These are phyloP conservation scores for Aquatica leii DNA, from an alignment of 2,888 invertebrate genomes.

Conservation along the genomic window DNA sequence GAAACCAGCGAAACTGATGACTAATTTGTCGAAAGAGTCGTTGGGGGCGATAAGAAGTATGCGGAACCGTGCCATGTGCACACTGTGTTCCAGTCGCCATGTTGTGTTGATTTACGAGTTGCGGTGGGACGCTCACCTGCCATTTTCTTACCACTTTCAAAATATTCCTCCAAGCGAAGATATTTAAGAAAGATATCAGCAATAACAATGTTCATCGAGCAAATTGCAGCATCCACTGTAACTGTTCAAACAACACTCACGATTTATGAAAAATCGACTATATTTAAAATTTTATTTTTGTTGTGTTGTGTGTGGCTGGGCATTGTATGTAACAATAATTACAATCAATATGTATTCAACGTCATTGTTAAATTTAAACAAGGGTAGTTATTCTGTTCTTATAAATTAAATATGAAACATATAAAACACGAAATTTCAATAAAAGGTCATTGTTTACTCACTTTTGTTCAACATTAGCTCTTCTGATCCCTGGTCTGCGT, in stretches of 20 bases:
- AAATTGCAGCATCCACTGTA: no score
- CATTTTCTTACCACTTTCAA: constrained; percentile 39
- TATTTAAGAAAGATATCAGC: no score
- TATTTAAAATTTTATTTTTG: no score
- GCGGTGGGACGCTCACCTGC: constrained; percentile 48
- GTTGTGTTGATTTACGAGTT: constrained; percentile 47
- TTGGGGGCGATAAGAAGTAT: constrained; percentile 50
- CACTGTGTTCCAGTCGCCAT: constrained; percentile 45
- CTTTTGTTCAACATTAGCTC: constrained; percentile 53
- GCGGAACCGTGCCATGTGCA: constrained; percentile 49
- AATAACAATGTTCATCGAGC: no score
- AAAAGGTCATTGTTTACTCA: constrained; percentile 46
- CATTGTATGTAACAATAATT: constrained; percentile 11
- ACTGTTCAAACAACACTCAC: no score
- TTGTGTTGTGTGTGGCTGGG: no score
- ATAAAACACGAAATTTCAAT: constrained; percentile 35
- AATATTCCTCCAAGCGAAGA: constrained; percentile 18
- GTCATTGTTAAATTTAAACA: constrained; percentile 25
- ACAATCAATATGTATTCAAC: constrained; percentile 25
- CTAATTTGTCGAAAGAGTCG: constrained; percentile 59
- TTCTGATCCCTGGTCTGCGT: constrained; percentile 52
- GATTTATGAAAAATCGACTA: no score
- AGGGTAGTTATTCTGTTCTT: constrained; percentile 10
- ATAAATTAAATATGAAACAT: constrained; percentile 31
- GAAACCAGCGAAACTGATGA: constrained; percentile 57